phyloP scores from a whole-genome alignment of 2,888 invertebrate species.

The Neria commutata region DNA sequence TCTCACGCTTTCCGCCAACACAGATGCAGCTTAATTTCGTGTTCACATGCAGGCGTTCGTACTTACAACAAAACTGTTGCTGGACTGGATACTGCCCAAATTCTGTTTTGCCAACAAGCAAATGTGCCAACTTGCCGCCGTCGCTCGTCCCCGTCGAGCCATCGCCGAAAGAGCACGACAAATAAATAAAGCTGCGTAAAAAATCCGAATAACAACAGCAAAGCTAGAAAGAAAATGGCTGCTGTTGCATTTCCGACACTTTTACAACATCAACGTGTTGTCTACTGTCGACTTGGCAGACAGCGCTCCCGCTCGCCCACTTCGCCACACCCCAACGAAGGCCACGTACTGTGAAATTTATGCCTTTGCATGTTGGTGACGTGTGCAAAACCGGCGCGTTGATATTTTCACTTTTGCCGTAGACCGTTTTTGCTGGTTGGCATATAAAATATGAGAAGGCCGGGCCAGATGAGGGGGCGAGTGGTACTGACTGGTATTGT shows the following conservation, averaged over 20 bases:
- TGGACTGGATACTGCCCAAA: constrained; percentile 3
- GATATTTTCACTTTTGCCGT: not conserved
- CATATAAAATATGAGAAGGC: too few relatives aligned
- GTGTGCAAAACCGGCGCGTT: constrained; percentile 9
- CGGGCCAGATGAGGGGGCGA: too few relatives aligned
- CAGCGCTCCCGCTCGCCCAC: too few relatives aligned
- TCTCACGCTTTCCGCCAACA: too few relatives aligned
- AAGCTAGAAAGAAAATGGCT: constrained; percentile 37
- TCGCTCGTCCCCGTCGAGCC: too few relatives aligned
- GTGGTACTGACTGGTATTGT: too few relatives aligned
- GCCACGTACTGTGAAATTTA: constrained; percentile 7
- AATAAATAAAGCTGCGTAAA: not conserved
- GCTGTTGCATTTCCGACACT: constrained; percentile 51
- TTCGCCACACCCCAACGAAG: not conserved
- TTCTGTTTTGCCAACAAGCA: not conserved
- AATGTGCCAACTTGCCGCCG: too few relatives aligned
- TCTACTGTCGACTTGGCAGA: not conserved
- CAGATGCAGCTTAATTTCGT: too few relatives aligned
- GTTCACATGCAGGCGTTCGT: not conserved
- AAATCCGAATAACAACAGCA: not conserved
- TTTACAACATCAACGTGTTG: constrained; percentile 32
- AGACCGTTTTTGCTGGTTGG: not conserved
- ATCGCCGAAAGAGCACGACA: too few relatives aligned
- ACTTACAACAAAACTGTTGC: constrained; percentile 5
- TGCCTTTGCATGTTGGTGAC: constrained; percentile 9